phyloP scores from a whole-genome alignment of 2,113 vertebrate genomes.

The Condylura cristata region DNA sequence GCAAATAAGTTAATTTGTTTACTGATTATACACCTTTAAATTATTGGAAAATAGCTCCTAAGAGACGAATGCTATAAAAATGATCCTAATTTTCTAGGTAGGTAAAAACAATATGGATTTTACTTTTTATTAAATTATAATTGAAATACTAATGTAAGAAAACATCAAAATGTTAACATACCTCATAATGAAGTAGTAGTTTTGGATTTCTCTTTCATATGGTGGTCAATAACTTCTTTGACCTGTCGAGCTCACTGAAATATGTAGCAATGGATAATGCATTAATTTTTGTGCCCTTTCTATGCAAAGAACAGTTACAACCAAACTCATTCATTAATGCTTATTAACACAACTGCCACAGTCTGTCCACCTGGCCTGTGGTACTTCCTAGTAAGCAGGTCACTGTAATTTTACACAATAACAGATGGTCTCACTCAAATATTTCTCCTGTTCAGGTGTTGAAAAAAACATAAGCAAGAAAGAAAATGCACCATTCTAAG shows the following conservation, averaged over 20 bases:
- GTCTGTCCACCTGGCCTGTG: background rate
- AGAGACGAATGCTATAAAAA: background rate
- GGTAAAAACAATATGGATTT: background rate
- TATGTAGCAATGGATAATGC: background rate
- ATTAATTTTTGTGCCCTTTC: background rate
- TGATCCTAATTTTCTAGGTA: background rate
- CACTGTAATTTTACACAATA: background rate
- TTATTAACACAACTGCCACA: background rate
- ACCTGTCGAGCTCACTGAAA: background rate
- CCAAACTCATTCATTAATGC: background rate
- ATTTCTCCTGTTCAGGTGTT: background rate
- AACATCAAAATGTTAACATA: background rate
- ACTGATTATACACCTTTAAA: background rate
- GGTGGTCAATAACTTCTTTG: background rate
- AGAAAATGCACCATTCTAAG: background rate
- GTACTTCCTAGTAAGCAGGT: background rate
- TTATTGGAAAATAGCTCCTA: background rate
- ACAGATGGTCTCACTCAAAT: background rate
- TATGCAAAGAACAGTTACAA: background rate
- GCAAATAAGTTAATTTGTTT: background rate
- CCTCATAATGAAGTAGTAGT: background rate
- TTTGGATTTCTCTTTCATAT: background rate
- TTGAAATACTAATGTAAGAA: background rate
- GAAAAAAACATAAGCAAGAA: background rate
- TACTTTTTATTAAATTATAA: background rate